A percentile compares a stretch with the other conserved stretches of the same genome.
phyloP scores from a whole-genome alignment of 2,888 invertebrate genomes.

The Rhopalosiphum nymphaeae region DNA sequence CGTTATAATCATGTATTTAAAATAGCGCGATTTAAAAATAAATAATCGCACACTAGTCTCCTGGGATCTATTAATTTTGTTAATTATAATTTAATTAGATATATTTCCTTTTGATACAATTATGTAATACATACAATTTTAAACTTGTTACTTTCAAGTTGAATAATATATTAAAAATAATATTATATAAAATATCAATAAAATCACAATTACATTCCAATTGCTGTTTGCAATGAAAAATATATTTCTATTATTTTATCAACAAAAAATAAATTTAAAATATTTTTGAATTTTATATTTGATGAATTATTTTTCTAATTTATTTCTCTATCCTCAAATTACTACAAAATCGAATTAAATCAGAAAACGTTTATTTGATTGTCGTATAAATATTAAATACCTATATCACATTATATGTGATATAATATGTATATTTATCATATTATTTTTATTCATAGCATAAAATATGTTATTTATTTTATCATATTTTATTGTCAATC shows the following conservation, averaged over 20 bases:
- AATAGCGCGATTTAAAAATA: conserved; percentile 61
- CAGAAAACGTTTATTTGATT: background rate
- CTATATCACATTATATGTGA: too few species aligned
- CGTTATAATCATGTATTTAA: conserved; percentile 60
- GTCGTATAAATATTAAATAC: background rate
- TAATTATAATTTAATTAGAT: conserved; percentile 18
- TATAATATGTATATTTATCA: too few species aligned
- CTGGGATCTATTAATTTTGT: conserved; percentile 12
- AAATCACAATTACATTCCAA: background rate
- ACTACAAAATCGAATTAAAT: background rate
- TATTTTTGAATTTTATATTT: background rate
- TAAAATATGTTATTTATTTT: background rate
- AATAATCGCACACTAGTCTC: conserved; percentile 50
- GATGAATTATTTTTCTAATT: background rate
- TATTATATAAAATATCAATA: background rate
- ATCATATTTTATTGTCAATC: background rate
- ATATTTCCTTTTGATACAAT: background rate
- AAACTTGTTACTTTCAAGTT: background rate
- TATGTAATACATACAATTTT: background rate
- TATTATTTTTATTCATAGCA: background rate
- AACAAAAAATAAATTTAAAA: background rate
- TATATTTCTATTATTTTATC: background rate
- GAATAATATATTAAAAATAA: background rate
- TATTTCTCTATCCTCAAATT: background rate
- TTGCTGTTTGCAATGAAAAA: background rate